Evolutionary conservation across 2,113 vertebrate species (phyloP), one percentile per base, ranked within the genome.

Genomic region (Myrmophylax atrothorax): DNA sequence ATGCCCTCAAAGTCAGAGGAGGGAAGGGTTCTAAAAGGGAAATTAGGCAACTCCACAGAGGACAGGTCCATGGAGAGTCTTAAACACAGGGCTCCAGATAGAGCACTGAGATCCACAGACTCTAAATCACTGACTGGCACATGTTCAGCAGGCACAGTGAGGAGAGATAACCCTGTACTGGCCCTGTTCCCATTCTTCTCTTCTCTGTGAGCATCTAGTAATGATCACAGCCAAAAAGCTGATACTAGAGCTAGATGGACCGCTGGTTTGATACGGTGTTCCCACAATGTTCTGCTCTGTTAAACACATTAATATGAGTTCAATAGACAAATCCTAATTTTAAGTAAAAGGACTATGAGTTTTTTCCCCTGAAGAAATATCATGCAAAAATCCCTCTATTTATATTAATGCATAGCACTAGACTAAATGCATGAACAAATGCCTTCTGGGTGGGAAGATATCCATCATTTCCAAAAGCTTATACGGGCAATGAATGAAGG

Each of bases 91-190:
- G 67, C 31, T 93, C 82, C 25, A 88, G 82, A 80, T 50, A 87
- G 58, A 69, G 50, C 63, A 64, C 49, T 26, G 42, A 55, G 47
- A 58, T 55, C 52, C 67, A 85, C 0, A 59, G 70, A 20, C 53
- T 84, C 44, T 82, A 73, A 90, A 87, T 64, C 79, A 69, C 66
- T 77, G 85, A 33, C 82, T 95, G 92, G 90, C 85, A 77, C 19
- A 56, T 0, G 1, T 72, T 87, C 78, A 93, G 58, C 37, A 64
- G 24, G 15, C 50, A 83, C 6, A 1, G 63, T 14, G 33, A 90
- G 25, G 56, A 84, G 84, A 87, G 52, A 87, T 67, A 87, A 81
- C 64, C 56, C 56, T 22, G 18, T 20, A 38, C 52, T 83, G 46
- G 62, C 58, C 40, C 40, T 1, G 0, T 25, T 88, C n/a, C 55